These are phyloP conservation scores for Merodon equestris DNA, from an alignment of 2,888 invertebrate genomes.

Conservation along the genomic window DNA sequence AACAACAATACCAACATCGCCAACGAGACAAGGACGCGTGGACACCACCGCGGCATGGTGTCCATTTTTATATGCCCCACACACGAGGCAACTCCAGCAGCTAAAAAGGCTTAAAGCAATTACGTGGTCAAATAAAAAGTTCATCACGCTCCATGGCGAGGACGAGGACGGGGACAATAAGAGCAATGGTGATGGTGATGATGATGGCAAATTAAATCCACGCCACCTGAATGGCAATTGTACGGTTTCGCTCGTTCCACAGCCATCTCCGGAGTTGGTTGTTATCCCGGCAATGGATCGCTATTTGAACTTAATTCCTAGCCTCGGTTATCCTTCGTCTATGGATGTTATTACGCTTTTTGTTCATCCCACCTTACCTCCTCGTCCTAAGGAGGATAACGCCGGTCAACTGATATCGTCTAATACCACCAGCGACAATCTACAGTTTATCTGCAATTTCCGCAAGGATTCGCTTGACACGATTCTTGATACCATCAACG, in stretches of 20 bases:
- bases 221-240: slow-evolving; percentile 35
- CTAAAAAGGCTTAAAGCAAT: slow-evolving; percentile 69
- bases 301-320: slow-evolving; percentile 64
- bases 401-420: slow-evolving; percentile 41
- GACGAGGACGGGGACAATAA: slow-evolving; percentile 1
- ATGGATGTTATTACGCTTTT: slow-evolving; percentile 49
- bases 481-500: slow-evolving; percentile 53
- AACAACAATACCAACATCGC: no score
- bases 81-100: slow-evolving; percentile 52
- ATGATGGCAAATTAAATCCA: slow-evolving; percentile 48
- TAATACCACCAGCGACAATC: slow-evolving; percentile 41
- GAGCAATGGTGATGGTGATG: no score
- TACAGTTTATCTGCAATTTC: slow-evolving; percentile 62
- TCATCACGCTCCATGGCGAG: slow-evolving; percentile 46
- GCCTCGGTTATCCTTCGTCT: slow-evolving; percentile 54
- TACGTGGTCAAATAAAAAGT: slow-evolving; percentile 69
- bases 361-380: slow-evolving; percentile 1
- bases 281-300: slow-evolving; percentile 67
- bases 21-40: slow-evolving; percentile 13
- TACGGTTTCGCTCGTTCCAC: slow-evolving; percentile 9
- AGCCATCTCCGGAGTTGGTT: slow-evolving; percentile 48
- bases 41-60: slow-evolving; percentile 44
- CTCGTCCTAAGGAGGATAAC: background rate
- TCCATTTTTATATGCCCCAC: slow-evolving; percentile 57
- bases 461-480: slow-evolving; percentile 59